Percentiles rank a stretch among this genome's conserved stretches.
phyloP scores from a whole-genome alignment of 1,140 invertebrate species.

The Sycophila sp. region DNA sequence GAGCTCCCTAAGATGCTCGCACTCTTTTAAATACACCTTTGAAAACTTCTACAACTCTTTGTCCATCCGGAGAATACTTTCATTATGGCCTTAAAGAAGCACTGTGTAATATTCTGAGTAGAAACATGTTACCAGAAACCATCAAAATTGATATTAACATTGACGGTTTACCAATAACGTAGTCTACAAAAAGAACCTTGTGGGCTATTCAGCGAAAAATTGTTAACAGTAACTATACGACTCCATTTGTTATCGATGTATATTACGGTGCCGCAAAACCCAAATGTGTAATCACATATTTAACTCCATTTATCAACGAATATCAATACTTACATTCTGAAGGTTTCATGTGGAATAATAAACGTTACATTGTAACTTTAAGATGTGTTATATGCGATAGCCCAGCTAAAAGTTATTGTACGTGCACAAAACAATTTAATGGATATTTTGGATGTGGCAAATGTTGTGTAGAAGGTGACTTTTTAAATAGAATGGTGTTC shows the following conservation, averaged over 20 bases:
- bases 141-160: slow-evolving; percentile 8
- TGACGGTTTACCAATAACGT: slow-evolving; percentile 16
- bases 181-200: neutral
- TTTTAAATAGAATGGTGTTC: neutral
- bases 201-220: slow-evolving; percentile 18
- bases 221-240: neutral
- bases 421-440: neutral
- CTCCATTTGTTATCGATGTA: slow-evolving; percentile 18
- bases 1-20: neutral
- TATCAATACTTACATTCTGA: neutral
- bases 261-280: slow-evolving; percentile 19
- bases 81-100: neutral
- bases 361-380: neutral
- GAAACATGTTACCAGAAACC: neutral
- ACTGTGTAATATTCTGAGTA: neutral
- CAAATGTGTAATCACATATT: neutral
- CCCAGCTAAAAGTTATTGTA: neutral
- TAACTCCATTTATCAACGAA: neutral
- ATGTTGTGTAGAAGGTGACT: neutral
- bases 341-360: neutral
- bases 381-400: neutral
- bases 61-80: neutral
- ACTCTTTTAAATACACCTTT: neutral
- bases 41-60: neutral
- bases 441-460: neutral